Evolutionary conservation across 2,888 invertebrate genomes (phyloP).

Genomic region (Lissonota sp.): DNA sequence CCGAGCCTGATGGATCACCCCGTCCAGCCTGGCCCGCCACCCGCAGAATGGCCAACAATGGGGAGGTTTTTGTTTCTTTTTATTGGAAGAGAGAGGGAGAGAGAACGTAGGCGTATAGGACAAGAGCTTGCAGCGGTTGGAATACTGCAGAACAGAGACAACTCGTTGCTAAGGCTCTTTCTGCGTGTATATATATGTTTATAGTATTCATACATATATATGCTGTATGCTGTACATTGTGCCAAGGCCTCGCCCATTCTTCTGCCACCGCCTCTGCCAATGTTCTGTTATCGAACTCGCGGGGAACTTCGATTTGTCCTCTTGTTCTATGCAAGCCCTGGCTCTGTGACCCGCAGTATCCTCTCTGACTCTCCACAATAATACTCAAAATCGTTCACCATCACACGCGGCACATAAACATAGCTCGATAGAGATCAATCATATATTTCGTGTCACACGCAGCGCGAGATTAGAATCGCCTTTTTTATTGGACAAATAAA

Average conservation of each 20-base stretch:
- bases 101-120: slow-evolving; percentile 64
- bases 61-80: slow-evolving; percentile 81
- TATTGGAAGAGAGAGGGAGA: slow-evolving; percentile 78
- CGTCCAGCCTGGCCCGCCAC: slow-evolving; percentile 77
- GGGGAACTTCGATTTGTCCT: slow-evolving; percentile 75
- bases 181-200: slow-evolving; percentile 14
- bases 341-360: slow-evolving; percentile 74
- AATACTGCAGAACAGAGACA: slow-evolving; percentile 52
- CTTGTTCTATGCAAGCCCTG: slow-evolving; percentile 74
- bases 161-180: slow-evolving; percentile 38
- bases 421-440: no score
- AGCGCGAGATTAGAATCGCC: no score
- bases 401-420: neutral
- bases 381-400: slow-evolving; percentile 16
- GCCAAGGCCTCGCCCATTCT: slow-evolving; percentile 53
- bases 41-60: slow-evolving; percentile 82
- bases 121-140: slow-evolving; percentile 49
- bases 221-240: slow-evolving; percentile 37
- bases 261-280: slow-evolving; percentile 48
- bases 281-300: slow-evolving; percentile 75
- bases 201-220: slow-evolving; percentile 20
- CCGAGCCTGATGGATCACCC: slow-evolving; percentile 82
- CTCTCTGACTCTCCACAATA: slow-evolving; percentile 20
- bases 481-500: no score
- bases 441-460: no score